phyloP scores from a whole-genome alignment of 2,888 invertebrate genomes.

The Platycheirus rosarum region DNA sequence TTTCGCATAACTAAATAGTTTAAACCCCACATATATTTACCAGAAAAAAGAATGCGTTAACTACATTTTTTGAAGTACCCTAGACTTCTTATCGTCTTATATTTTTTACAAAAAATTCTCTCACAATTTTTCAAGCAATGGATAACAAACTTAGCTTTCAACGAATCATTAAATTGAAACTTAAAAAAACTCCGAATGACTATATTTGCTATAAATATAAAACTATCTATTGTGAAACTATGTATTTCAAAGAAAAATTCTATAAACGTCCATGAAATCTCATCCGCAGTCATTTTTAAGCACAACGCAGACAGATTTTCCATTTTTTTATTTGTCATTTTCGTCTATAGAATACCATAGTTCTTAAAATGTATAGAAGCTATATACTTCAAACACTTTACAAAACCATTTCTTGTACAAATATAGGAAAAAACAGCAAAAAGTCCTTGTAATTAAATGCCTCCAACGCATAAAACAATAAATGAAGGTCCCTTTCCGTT shows the following conservation, averaged over 20 bases:
- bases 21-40: too few relatives aligned
- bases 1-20: too few relatives aligned
- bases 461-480: conserved; percentile 54
- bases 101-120: too few relatives aligned
- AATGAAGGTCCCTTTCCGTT: conserved; percentile 50
- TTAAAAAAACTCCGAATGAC: too few relatives aligned
- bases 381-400: conserved; percentile 43
- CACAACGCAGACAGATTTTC: conserved; percentile 27
- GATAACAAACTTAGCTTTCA: too few relatives aligned
- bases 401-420: conserved; percentile 21
- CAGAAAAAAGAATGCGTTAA: too few relatives aligned
- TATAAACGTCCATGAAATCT: conserved; percentile 21
- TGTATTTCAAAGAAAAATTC: not conserved
- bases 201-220: too few relatives aligned
- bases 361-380: conserved; percentile 31
- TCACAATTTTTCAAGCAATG: too few relatives aligned
- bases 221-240: too few relatives aligned
- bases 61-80: too few relatives aligned
- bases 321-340: conserved; percentile 2
- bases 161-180: too few relatives aligned
- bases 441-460: conserved; percentile 53
- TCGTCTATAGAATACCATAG: conserved; percentile 16
- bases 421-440: conserved; percentile 17
- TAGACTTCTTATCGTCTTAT: too few relatives aligned
- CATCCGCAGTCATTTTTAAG: conserved; percentile 25